A percentile compares a stretch with the other conserved stretches of the same genome.
Evolutionary conservation across 2,888 invertebrate species (phyloP).

Genomic region (Hipparchia sbordonii): DNA sequence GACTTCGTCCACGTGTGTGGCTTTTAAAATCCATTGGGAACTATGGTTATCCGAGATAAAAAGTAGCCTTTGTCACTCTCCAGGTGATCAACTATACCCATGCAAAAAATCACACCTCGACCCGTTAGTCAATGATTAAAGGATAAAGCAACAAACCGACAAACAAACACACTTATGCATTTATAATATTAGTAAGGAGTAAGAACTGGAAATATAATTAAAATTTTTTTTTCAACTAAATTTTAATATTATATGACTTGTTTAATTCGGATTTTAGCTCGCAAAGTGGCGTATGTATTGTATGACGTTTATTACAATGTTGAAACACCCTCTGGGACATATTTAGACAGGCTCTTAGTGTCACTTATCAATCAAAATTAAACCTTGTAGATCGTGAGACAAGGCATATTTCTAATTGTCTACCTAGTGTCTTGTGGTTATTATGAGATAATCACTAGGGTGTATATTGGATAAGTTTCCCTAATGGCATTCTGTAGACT

Average conservation of each 20-base stretch:
- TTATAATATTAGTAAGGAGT: too few relatives aligned
- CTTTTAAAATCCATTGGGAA: too few relatives aligned
- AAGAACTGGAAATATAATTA: too few relatives aligned
- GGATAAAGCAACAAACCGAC: too few relatives aligned
- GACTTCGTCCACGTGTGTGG: too few relatives aligned
- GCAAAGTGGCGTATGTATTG: neutral
- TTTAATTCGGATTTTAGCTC: neutral
- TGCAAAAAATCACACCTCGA: too few relatives aligned
- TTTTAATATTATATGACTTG: neutral
- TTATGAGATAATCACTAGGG: conserved; percentile 12
- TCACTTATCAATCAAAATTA: neutral
- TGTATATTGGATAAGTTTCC: conserved; percentile 1
- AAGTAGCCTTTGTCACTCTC: too few relatives aligned
- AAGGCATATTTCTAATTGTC: neutral
- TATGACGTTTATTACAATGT: neutral
- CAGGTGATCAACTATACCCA: too few relatives aligned
- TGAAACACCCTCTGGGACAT: neutral
- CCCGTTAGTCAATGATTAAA: too few relatives aligned
- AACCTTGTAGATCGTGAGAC: neutral
- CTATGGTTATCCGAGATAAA: too few relatives aligned
- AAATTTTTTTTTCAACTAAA: too few relatives aligned
- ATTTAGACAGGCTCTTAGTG: neutral
- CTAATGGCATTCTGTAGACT: neutral
- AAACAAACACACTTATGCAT: too few relatives aligned
- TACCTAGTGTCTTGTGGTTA: neutral